A percentile compares a stretch with the other conserved stretches of the same genome.
These are phyloP conservation scores for Terrapene triunguis DNA, from an alignment of 2,113 vertebrate species.

Conservation along the genomic window DNA sequence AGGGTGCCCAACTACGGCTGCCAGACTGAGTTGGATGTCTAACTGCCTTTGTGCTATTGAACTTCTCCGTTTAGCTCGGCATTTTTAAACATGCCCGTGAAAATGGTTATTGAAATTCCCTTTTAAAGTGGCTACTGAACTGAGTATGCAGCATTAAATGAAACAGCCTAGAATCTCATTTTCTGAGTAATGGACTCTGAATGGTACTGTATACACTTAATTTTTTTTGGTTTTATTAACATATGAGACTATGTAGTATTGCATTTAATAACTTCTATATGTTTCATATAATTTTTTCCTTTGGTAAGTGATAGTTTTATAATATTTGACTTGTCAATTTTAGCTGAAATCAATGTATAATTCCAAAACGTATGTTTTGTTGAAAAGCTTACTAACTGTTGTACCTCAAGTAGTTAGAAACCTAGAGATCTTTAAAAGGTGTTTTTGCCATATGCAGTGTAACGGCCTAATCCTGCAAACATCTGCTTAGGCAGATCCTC, in stretches of 20 bases:
- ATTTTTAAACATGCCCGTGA: neutral
- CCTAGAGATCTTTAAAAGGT: neutral
- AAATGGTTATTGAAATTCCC: neutral
- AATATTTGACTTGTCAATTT: neutral
- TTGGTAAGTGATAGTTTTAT: neutral
- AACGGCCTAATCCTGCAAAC: neutral
- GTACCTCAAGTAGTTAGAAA: neutral
- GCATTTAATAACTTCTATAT: neutral
- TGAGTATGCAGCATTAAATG: neutral
- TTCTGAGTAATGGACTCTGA: fast-evolving
- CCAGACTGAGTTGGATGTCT: neutral
- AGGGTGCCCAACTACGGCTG: neutral
- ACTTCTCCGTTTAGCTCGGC: neutral
- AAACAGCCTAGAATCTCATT: neutral
- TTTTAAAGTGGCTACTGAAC: neutral
- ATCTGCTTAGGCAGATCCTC: neutral
- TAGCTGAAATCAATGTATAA: neutral
- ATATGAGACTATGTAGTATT: neutral
- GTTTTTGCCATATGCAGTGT: neutral
- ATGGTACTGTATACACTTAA: neutral
- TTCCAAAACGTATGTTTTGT: neutral
- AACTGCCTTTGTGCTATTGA: neutral
- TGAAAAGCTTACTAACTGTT: neutral
- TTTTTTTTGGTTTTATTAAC: neutral
- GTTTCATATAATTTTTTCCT: neutral